phyloP scores from a whole-genome alignment of 2,113 vertebrate genomes.

The Siniperca chuatsi region DNA sequence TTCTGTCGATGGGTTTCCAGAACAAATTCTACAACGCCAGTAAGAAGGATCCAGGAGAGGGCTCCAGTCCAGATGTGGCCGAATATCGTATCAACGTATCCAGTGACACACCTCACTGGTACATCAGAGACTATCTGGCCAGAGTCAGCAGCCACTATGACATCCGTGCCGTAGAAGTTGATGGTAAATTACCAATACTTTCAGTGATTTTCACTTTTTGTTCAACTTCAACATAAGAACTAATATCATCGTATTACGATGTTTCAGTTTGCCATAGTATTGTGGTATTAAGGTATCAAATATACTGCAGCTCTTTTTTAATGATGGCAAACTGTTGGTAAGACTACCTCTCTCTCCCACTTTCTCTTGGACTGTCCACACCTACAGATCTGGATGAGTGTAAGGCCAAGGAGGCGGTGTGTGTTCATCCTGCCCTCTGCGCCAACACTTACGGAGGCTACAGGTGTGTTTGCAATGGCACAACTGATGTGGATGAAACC shows the following conservation, averaged over 20 bases:
- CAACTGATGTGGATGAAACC: conserved; percentile 72
- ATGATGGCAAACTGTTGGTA: neutral
- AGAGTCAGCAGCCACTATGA: conserved; percentile 77
- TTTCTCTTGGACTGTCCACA: neutral
- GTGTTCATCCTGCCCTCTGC: conserved; percentile 78
- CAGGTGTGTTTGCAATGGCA: conserved; percentile 86
- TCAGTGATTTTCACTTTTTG: neutral
- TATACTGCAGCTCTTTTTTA: neutral
- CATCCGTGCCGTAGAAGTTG: conserved; percentile 73
- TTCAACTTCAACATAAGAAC: neutral
- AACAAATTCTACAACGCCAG: conserved; percentile 87
- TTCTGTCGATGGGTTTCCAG: conserved; percentile 81
- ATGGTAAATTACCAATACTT: conserved; percentile 72
- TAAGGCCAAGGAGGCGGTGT: conserved; percentile 68
- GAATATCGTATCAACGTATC: conserved; percentile 87
- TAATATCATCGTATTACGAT: neutral
- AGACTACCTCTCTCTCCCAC: conserved; percentile 19
- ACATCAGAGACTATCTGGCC: conserved; percentile 84
- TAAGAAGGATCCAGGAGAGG: conserved; percentile 24
- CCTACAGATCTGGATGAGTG: conserved; percentile 87
- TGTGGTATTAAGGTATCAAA: neutral
- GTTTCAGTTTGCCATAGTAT: neutral
- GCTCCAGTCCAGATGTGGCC: neutral
- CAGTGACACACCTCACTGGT: conserved; percentile 89
- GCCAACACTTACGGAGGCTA: conserved; percentile 87